These are phyloP conservation scores for Phrynosoma blainvillii DNA, from an alignment of 2,113 vertebrate genomes.

Conservation along the genomic window DNA sequence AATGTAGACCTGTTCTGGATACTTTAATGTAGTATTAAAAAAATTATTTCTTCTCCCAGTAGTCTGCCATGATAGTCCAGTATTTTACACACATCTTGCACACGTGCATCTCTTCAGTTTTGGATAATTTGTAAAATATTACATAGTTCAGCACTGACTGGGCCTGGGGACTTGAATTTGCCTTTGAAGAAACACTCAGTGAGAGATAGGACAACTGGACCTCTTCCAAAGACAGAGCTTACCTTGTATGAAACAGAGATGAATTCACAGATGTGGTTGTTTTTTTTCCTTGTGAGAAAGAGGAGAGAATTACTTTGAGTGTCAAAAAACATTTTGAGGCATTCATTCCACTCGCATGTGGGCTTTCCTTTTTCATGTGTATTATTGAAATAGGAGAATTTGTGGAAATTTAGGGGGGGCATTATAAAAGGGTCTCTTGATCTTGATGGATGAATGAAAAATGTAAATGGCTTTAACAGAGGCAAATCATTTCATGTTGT, in stretches of 20 bases:
- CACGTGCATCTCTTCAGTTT: neutral
- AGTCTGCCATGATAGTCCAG: neutral
- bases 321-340: neutral
- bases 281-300: neutral
- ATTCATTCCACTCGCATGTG: neutral
- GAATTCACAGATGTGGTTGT: neutral
- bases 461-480: neutral
- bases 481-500: neutral
- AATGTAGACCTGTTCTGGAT: neutral
- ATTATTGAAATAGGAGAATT: neutral
- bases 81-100: neutral
- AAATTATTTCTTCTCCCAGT: neutral
- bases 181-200: neutral
- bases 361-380: neutral
- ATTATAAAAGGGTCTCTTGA: neutral
- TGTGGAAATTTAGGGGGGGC: neutral
- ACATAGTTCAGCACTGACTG: neutral
- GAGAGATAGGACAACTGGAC: neutral
- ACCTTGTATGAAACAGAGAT: neutral
- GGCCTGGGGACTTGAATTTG: neutral
- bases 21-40: neutral
- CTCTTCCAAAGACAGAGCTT: neutral
- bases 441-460: neutral
- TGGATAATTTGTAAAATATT: constrained; percentile 3
- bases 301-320: neutral